A percentile compares a stretch with the other conserved stretches of the same genome.
These are phyloP conservation scores for Setipinna tenuifilis DNA, from an alignment of 2,797 vertebrate species.

Conservation along the genomic window DNA sequence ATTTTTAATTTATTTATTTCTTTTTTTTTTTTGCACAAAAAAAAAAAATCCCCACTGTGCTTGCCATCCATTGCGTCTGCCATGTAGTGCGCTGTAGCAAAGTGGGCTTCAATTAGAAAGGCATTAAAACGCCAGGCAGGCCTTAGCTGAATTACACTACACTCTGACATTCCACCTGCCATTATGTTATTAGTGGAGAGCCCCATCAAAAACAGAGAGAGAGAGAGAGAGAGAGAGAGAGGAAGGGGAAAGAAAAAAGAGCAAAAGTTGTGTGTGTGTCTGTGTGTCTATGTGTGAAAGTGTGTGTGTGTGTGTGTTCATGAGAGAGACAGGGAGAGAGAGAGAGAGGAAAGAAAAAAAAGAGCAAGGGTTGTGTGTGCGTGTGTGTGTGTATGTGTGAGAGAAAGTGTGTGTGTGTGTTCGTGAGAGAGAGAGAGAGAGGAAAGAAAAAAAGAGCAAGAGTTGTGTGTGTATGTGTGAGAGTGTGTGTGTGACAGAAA, in stretches of 20 bases:
- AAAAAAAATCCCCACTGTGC: conserved; percentile 81
- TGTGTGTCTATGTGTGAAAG: too few species aligned
- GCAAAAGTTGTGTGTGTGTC: too few species aligned
- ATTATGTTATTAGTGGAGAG: conserved; percentile 82
- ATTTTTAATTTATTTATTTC: not conserved
- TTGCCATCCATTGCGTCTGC: conserved; percentile 65
- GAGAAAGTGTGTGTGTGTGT: too few species aligned
- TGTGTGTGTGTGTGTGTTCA: too few species aligned
- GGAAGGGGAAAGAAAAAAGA: conserved; percentile 67
- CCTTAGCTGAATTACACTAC: conserved; percentile 85
- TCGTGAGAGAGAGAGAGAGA: too few species aligned
- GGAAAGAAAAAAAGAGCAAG: too few species aligned
- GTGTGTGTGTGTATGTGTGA: too few species aligned
- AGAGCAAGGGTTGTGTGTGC: too few species aligned
- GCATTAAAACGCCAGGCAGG: conserved; percentile 78
- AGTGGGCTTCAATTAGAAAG: conserved; percentile 83
- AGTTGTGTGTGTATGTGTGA: too few species aligned
- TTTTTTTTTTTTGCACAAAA: not conserved
- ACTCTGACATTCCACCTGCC: conserved; percentile 81
- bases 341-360: too few species aligned
- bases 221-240: conserved; percentile 72
- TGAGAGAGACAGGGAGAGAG: too few species aligned
- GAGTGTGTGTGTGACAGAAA: too few species aligned
- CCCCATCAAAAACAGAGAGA: conserved; percentile 73
- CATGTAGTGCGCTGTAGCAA: conserved; percentile 70